Evolutionary conservation across 2,888 invertebrate genomes (phyloP).

Genomic region (Rhagium mordax): DNA sequence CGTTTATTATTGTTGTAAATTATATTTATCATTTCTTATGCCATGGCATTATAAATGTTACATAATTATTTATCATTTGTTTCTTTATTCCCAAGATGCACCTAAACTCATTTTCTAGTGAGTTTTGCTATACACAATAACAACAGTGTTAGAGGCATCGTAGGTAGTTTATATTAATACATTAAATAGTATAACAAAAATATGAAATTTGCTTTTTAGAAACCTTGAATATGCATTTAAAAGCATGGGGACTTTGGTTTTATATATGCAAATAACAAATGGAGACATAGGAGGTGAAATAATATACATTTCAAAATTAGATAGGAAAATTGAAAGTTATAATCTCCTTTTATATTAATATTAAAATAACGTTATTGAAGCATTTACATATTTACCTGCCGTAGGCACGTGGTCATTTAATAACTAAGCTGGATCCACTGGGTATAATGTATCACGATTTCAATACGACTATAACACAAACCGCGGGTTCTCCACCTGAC

Average conservation of each 20-base stretch:
- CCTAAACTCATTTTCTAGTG: too few relatives aligned
- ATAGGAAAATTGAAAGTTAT: not conserved
- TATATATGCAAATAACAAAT: not conserved
- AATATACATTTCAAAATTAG: not conserved
- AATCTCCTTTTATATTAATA: not conserved
- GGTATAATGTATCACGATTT: slow-evolving; percentile 84
- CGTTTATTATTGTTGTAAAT: too few relatives aligned
- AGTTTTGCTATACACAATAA: too few relatives aligned
- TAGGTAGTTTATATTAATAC: not conserved
- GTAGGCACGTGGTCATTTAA: slow-evolving; percentile 94
- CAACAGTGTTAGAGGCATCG: too few relatives aligned
- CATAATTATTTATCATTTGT: too few relatives aligned
- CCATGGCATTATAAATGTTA: too few relatives aligned
- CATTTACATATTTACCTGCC: slow-evolving; percentile 37
- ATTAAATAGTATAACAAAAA: not conserved
- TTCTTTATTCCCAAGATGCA: too few relatives aligned
- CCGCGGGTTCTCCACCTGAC: slow-evolving; percentile 73
- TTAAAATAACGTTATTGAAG: not conserved
- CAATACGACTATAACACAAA: slow-evolving; percentile 67
- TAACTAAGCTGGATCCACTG: slow-evolving; percentile 94
- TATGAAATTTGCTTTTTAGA: not conserved
- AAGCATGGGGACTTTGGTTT: not conserved
- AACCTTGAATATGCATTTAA: not conserved
- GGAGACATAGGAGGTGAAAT: not conserved
- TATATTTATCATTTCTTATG: too few relatives aligned